Conservation (phyloP, 2,113 vertebrate genomes). For the Diglossa brunneiventris region DNA sequence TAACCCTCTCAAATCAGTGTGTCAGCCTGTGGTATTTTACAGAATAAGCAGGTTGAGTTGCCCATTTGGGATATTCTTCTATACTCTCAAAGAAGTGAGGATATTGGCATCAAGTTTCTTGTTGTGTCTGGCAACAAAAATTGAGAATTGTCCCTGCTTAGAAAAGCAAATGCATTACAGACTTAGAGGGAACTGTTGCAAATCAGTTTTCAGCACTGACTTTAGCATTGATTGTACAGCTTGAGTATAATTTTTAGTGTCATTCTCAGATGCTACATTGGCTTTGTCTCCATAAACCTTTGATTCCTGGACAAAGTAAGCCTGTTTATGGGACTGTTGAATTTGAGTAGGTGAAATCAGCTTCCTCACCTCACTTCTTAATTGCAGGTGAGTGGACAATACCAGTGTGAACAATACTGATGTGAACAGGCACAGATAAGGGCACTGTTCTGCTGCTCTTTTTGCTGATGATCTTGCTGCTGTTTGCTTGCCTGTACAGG, state of each 20-base stretch:
- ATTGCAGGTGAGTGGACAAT: neutral
- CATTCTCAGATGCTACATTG: neutral
- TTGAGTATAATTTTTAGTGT: neutral
- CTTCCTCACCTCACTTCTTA: neutral
- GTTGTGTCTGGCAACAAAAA: neutral
- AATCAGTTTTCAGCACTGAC: neutral
- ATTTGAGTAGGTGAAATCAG: neutral
- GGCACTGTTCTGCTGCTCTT: neutral
- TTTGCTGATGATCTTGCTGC: neutral
- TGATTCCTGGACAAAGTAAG: neutral
- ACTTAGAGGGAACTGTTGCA: neutral
- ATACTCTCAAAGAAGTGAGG: neutral
- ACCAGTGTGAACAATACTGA: neutral
- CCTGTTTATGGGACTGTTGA: neutral
- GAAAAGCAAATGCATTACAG: neutral
- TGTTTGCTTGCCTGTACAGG: neutral
- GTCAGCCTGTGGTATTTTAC: neutral
- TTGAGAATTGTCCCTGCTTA: neutral
- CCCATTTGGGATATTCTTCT: neutral
- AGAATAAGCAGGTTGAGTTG: neutral
- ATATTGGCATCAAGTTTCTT: neutral
- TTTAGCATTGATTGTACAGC: neutral
- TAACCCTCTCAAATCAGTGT: neutral
- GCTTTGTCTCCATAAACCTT: neutral
- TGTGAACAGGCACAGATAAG: neutral